Evolutionary conservation across 1,140 invertebrate species (phyloP).

Genomic region (Archivesica marissinica): DNA sequence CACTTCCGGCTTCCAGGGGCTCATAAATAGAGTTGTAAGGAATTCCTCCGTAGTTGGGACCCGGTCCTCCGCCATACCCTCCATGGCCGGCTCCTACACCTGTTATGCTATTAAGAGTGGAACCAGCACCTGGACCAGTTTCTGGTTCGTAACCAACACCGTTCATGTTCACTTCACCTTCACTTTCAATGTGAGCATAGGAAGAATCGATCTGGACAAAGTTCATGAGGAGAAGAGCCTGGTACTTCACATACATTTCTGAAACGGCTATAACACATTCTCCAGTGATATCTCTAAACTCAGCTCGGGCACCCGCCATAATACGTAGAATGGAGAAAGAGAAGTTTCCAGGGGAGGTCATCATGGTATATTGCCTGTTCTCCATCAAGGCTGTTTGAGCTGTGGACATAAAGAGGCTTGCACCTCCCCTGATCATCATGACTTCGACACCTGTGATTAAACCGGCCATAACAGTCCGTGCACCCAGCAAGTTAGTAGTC

Average conservation of each 20-base stretch:
- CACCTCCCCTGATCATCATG: conserved; percentile 68
- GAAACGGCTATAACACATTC: conserved; percentile 69
- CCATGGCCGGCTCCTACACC: conserved; percentile 76
- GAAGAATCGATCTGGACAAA: conserved; percentile 69
- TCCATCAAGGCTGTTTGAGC: conserved; percentile 75
- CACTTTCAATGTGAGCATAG: conserved; percentile 73
- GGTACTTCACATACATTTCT: conserved; percentile 73
- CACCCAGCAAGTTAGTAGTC: conserved; percentile 70
- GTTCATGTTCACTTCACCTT: conserved; percentile 73
- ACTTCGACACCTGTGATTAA: conserved; percentile 72
- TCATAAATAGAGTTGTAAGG: conserved; percentile 75
- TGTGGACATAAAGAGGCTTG: conserved; percentile 72
- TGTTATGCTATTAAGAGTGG: conserved; percentile 54
- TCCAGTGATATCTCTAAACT: conserved; percentile 71
- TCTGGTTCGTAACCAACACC: conserved; percentile 66
- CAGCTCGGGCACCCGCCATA: conserved; percentile 68
- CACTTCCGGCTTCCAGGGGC: conserved; percentile 72
- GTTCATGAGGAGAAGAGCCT: conserved; percentile 74
- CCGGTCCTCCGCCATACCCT: conserved; percentile 75
- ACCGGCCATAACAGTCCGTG: conserved; percentile 74
- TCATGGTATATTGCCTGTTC: conserved; percentile 70
- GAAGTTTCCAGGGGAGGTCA: conserved; percentile 74
- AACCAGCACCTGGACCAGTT: conserved; percentile 69
- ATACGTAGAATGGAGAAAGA: conserved; percentile 69
- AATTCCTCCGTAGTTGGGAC: conserved; percentile 72